Base-by-base conservation (phyloP, 2,888 invertebrate species). In the Drosophila peninsularis region DNA sequence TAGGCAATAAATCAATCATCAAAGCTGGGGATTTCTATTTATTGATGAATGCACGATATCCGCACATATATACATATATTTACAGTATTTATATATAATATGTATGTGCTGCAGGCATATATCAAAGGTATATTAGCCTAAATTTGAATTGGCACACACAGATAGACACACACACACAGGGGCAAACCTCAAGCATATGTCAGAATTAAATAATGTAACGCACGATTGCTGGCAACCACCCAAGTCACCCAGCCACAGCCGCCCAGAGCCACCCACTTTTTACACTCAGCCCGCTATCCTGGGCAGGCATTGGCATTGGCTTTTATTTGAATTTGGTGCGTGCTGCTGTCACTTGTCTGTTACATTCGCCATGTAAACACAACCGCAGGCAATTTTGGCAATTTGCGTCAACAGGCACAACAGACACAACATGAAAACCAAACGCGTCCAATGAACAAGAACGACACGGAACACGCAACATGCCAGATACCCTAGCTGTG, bases 281-380 rank as follows among this genome's bases (percentile, higher is more conserved):
- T 61, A 61, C 49, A 73, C 53, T 34, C 47, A 58, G 44, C 44
- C 56, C 55, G 39, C 21, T 19, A 67, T 68, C 53, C 71, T 71
- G 68, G 44, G 5, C 53, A 65, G 65, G 62, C 88, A 88, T 72
- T 82, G 87, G 80, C 87, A 83, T 89, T 89, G 88, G 90, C 90
- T 83, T 83, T 83, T 83, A 85, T 85, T 85, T 89, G 88, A 82
- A 89, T 85, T 85, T 84, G 84, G 80, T 89, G 90, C 85, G 89
- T 89, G 85, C 89, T 81, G 75, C 86, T 86, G 86, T 90, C 86
- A 90, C 89, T 88, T 86, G 86, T 90, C 90, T 85, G 86, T 88
- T 84, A 87, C 89, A 89, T 88, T 86, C 78, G 75, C 84, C 77
- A 80, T 86, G 90, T 86, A 86, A 88, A 89, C 87, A 88, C 78